A percentile compares a stretch with the other conserved stretches of the same genome.
Evolutionary conservation across 2,113 vertebrate genomes (phyloP).

Genomic region (Podiceps cristatus): DNA sequence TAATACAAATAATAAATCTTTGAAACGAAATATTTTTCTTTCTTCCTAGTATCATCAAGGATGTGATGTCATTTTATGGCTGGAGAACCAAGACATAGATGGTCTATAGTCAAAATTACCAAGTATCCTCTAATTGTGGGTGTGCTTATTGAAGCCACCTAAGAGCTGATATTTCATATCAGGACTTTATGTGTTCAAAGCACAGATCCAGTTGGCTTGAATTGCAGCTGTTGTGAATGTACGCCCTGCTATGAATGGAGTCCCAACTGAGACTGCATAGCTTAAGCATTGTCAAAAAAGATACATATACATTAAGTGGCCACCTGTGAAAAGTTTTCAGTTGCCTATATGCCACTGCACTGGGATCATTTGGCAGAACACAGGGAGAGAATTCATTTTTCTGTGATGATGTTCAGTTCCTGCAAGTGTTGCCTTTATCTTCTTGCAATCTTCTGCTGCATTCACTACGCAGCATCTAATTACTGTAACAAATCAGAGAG

Average conservation of each 20-base stretch:
- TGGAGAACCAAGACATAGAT: not conserved
- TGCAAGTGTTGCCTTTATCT: not conserved
- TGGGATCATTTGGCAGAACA: not conserved
- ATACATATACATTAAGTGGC: conserved; percentile 10
- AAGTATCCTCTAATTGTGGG: not conserved
- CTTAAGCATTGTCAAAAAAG: conserved; percentile 17
- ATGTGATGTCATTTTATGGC: not conserved
- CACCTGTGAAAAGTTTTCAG: conserved; percentile 56
- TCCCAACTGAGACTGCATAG: conserved; percentile 10
- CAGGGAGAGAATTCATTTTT: not conserved
- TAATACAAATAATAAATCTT: not conserved
- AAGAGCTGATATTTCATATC: conserved; percentile 24
- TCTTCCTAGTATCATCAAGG: not conserved
- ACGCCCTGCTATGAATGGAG: not conserved
- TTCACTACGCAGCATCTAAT: not conserved
- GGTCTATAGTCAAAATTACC: not conserved
- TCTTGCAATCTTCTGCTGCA: not conserved
- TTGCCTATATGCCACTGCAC: not conserved
- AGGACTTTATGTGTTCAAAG: conserved; percentile 41
- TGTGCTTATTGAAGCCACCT: conserved; percentile 11
- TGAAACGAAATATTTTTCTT: not conserved
- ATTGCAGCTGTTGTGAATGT: conserved; percentile 48
- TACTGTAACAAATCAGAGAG: not conserved
- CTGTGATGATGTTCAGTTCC: not conserved
- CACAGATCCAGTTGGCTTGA: conserved; percentile 24